Percentiles rank a stretch among this genome's conserved stretches.
phyloP scores from a whole-genome alignment of 2,888 invertebrate genomes.

The Euplagia quadripunctaria region DNA sequence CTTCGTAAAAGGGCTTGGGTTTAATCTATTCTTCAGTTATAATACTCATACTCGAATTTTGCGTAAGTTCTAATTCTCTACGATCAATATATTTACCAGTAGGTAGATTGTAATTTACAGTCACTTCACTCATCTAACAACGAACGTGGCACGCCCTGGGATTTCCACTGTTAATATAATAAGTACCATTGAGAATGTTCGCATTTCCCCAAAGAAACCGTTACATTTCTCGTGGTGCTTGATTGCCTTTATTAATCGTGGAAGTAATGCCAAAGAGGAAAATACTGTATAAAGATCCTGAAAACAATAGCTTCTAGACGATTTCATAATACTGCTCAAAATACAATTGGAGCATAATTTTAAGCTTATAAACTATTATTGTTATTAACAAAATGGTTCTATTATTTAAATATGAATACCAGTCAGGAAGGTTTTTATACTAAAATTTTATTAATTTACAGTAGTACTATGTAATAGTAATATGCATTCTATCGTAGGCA shows the following conservation, averaged over 20 bases:
- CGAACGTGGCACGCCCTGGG: slow-evolving; percentile 5
- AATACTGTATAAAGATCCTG: neutral
- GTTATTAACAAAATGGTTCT: too few relatives aligned
- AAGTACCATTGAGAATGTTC: slow-evolving; percentile 15
- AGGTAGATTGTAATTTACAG: slow-evolving; percentile 10
- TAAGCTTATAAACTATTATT: too few relatives aligned
- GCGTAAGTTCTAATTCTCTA: neutral
- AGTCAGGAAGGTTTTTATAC: too few relatives aligned
- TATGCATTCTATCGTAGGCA: too few relatives aligned
- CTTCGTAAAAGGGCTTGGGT: too few relatives aligned
- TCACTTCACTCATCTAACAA: slow-evolving; percentile 5
- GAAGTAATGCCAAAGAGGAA: neutral
- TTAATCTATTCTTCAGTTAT: neutral
- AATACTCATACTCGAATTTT: neutral
- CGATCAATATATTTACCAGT: neutral
- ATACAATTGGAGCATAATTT: too few relatives aligned
- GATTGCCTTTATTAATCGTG: slow-evolving; percentile 15
- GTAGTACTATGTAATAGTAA: too few relatives aligned
- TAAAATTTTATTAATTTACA: too few relatives aligned
- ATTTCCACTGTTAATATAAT: slow-evolving; percentile 14
- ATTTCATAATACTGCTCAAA: neutral
- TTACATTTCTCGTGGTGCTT: slow-evolving; percentile 10
- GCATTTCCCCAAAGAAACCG: slow-evolving; percentile 7
- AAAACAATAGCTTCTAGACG: neutral
- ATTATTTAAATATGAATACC: too few relatives aligned